Conservation (phyloP, 2,888 invertebrate species). For the Erpobdella octoculata region DNA sequence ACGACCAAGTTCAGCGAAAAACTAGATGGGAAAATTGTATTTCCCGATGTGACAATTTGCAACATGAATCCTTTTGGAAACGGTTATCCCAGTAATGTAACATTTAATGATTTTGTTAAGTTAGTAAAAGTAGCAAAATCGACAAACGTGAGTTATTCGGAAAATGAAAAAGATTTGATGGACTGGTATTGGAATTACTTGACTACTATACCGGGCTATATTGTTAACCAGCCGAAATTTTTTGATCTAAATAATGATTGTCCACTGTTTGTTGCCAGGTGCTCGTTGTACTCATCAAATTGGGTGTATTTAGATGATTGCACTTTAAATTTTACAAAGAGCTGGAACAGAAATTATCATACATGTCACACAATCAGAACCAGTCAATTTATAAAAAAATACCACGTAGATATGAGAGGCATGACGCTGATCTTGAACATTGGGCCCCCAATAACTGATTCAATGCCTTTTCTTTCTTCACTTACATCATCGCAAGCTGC, state of each 20-base stretch:
- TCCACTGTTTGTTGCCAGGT: neutral
- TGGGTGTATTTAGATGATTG: neutral
- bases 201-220: neutral
- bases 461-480: neutral
- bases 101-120: neutral
- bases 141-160: too few species aligned
- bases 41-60: slow-evolving; percentile 22
- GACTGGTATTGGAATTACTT: neutral
- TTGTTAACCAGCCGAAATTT: neutral
- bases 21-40: neutral
- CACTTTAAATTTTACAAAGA: neutral
- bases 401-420: neutral
- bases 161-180: too few species aligned
- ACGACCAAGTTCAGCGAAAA: slow-evolving; percentile 5
- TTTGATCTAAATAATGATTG: neutral
- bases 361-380: slow-evolving; percentile 5
- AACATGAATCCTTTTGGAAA: slow-evolving; percentile 3
- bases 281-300: neutral
- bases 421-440: slow-evolving; percentile 3
- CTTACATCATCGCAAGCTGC: neutral
- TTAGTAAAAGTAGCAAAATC: too few species aligned
- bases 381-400: neutral
- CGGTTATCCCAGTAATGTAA: neutral
- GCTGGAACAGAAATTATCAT: neutral
- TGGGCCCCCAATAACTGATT: neutral